Base-by-base conservation (phyloP, 1,140 invertebrate species). In the Eulimnadia texana region DNA sequence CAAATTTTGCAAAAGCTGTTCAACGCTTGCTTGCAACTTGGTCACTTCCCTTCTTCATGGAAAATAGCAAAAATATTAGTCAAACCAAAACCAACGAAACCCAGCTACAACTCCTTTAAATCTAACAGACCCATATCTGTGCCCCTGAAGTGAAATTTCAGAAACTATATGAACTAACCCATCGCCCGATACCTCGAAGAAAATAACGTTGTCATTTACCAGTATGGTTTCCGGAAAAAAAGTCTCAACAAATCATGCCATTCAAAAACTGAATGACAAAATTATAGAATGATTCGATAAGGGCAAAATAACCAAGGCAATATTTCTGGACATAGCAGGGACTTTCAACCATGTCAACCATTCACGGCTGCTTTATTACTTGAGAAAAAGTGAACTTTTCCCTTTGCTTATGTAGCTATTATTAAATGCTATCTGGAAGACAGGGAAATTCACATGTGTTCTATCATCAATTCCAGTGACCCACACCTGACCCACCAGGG, bases 341-440 rank as follows among this genome's bases (percentile, higher is more conserved):
- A 24, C 54, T 9, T 56, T 56, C 25, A 27, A 56, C 23, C 1
- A 56, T 56, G 54, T 56, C 2, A 56, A 22, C 54, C n/a, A 56
- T 27, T 1, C 3, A 24, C 16, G n/a, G 11, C 25, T 56, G 25
- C 3, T 56, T 56, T n/a, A n/a, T 25, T 19, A 22, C 25, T 28
- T 19, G 25, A n/a, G 29, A 56, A 25, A 56, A 56, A 27, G n/a
- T 28, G 19, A 56, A 56, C 20, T 19, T 3, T 27, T 16, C 20
- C 20, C 24, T 16, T 9, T 3, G n/a, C n/a, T 9, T 22, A 42
- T 16, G 33, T 42, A 42, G 16, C 16, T 42, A 42, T 9, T 42
- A 42, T 9, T 24, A 24, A 56, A n/a, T 29, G 3, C 19, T 1
- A 22, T 24, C n/a, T 16, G 9, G 25, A n/a, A 56, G 54, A 27